Evolutionary conservation across 2,888 invertebrate species (phyloP).

Genomic region (Brachynemurus nebulosus): DNA sequence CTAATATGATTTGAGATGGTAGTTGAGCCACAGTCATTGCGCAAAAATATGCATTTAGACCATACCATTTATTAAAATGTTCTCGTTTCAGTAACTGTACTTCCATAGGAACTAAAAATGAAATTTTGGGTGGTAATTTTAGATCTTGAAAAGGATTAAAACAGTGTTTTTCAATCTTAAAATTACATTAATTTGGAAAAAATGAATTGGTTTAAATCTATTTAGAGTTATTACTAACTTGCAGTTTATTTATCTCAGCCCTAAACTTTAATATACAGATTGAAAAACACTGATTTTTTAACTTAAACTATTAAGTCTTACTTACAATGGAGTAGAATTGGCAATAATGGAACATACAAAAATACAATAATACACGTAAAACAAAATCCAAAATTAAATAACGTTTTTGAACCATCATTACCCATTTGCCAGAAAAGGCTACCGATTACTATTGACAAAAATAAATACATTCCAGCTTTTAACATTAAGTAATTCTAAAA

Average conservation of each 20-base stretch:
- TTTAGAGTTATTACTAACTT: too few species aligned
- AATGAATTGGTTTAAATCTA: too few species aligned
- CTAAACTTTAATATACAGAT: too few species aligned
- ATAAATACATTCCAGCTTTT: conserved; percentile 51
- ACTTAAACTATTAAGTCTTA: conserved; percentile 19
- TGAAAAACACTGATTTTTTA: too few species aligned
- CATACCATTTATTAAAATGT: conserved; percentile 77
- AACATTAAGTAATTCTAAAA: conserved; percentile 55
- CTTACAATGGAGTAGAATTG: conserved; percentile 67
- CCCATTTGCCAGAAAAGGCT: conserved; percentile 59
- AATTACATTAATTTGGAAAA: too few species aligned
- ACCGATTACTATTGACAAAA: conserved; percentile 55
- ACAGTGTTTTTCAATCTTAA: too few species aligned
- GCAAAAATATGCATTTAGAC: conserved; percentile 62
- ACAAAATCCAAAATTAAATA: conserved; percentile 75
- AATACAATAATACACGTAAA: conserved; percentile 67
- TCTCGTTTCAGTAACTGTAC: conserved; percentile 65
- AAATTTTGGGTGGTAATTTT: too few species aligned
- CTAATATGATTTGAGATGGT: conserved; percentile 54
- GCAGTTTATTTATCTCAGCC: too few species aligned
- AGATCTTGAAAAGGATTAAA: too few species aligned
- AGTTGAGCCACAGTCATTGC: conserved; percentile 59
- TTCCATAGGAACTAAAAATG: conserved; percentile 55
- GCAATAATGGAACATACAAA: conserved; percentile 72
- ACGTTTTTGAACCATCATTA: conserved; percentile 63